Evolutionary conservation across 64 coral and sea anemone genomes (phyloP), one percentile per base, ranked within the genome.

Genomic region (Actinia equina): DNA sequence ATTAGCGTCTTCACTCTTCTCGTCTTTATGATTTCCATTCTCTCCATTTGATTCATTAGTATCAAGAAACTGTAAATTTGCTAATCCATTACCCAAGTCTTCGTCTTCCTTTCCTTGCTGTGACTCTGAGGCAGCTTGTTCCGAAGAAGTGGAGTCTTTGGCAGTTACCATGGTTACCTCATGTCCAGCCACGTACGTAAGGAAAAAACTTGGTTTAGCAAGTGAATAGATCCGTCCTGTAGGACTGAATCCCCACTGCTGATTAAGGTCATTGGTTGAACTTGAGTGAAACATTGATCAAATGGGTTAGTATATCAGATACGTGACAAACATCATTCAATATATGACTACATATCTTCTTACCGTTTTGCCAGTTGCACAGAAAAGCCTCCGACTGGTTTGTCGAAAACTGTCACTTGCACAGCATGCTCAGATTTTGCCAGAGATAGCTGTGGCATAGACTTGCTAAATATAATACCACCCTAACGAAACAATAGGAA

Each of bases 201-300:
- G 64, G 37, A 99, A 80, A 53, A 89, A 53, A 14, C 60, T 88
- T 43, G 97, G 93, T 71, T 93, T 95, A 15, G 93, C 81, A n/a
- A 92, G 59, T 46, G 87, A 93, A 83, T 95, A 99, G 57, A 99
- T 95, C 43, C 95, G 90, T 26, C 97, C 97, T 55, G 97, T 89
- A 11, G 88, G 63, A 27, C 93, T 99, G 70, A 99, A 99, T 60
- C 82, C 91, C 97, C 97, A 99, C 5, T 91, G 93, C 25, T 98
- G 96, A 42, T 42, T 85, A 25, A 62, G 77, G 71, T 98, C 84
- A 79, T 67, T 88, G 9, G 89, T 56, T 46, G 77, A 84, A 41
- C 95, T 98, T 16, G 23, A 59, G 79, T 52, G 27, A 63, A 46
- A 57, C 22, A 71, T 10, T 3, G 1, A 20, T 49, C 41, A 51